These are phyloP conservation scores for Danio albolineatus DNA, from an alignment of 2,797 vertebrate species.

Conservation along the genomic window DNA sequence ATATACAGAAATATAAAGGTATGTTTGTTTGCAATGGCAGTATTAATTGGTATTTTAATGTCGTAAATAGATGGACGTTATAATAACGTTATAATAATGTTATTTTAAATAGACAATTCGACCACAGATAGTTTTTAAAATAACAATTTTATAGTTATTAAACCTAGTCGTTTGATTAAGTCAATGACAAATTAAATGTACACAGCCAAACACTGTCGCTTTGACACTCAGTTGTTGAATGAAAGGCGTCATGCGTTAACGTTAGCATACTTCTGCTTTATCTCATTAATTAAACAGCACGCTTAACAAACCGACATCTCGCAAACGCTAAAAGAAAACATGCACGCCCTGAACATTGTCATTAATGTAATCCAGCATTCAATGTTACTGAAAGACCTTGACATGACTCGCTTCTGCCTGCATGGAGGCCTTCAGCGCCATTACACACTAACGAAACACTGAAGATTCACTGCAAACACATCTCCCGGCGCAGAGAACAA, in stretches of 20 bases:
- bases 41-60: background rate
- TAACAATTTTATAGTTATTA: background rate
- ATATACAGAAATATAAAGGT: too few species aligned
- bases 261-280: background rate
- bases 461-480: background rate
- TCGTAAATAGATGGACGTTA: too few species aligned
- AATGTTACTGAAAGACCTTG: slow-evolving; percentile 78
- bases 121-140: too few species aligned
- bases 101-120: too few species aligned
- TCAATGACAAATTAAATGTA: background rate
- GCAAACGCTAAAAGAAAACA: background rate
- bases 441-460: background rate
- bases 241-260: background rate
- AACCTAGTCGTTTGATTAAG: too few species aligned
- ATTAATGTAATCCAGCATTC: background rate
- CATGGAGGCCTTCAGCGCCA: slow-evolving; percentile 58
- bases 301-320: background rate
- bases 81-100: too few species aligned
- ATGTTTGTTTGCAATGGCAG: background rate
- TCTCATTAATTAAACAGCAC: background rate
- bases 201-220: too few species aligned
- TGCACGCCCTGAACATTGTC: background rate
- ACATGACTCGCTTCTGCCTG: slow-evolving; percentile 63
- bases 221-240: background rate
- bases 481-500: background rate